These are phyloP conservation scores for Chascanopsetta lugubris DNA, from an alignment of 2,113 vertebrate genomes.

Conservation along the genomic window DNA sequence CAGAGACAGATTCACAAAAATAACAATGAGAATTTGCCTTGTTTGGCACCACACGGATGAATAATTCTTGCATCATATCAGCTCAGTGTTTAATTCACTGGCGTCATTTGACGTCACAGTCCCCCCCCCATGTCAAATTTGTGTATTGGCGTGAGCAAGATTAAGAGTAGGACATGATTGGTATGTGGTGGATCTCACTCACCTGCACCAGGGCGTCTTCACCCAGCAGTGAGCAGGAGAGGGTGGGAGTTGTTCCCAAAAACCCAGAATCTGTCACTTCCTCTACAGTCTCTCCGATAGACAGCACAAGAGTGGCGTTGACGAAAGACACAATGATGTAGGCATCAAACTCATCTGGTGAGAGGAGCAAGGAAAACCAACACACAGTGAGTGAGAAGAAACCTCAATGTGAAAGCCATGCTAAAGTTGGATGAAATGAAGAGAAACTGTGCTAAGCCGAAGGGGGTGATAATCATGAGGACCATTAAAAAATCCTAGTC, in stretches of 20 bases:
- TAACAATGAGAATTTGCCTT: too few species aligned
- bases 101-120: too few species aligned
- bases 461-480: too few species aligned
- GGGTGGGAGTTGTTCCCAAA: conserved; percentile 95
- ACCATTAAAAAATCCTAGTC: background rate
- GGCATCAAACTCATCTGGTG: conserved; percentile 95
- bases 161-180: too few species aligned
- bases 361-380: background rate
- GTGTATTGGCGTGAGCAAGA: too few species aligned
- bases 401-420: background rate
- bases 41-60: background rate
- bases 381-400: conserved; percentile 1
- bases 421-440: background rate
- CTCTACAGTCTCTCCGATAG: conserved; percentile 98
- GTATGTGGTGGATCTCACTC: too few species aligned
- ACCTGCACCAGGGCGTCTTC: conserved; percentile 98
- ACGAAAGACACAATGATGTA: conserved; percentile 99
- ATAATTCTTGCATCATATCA: too few species aligned
- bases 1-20: background rate
- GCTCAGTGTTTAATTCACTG: too few species aligned
- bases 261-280: conserved; percentile 99
- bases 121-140: too few species aligned
- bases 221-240: conserved; percentile 95
- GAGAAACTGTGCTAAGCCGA: too few species aligned
- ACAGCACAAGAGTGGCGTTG: conserved; percentile 95